Evolutionary conservation across 1,140 invertebrate species (phyloP), one percentile per base, ranked within the genome.

Genomic region (Euglossa dilemma): DNA sequence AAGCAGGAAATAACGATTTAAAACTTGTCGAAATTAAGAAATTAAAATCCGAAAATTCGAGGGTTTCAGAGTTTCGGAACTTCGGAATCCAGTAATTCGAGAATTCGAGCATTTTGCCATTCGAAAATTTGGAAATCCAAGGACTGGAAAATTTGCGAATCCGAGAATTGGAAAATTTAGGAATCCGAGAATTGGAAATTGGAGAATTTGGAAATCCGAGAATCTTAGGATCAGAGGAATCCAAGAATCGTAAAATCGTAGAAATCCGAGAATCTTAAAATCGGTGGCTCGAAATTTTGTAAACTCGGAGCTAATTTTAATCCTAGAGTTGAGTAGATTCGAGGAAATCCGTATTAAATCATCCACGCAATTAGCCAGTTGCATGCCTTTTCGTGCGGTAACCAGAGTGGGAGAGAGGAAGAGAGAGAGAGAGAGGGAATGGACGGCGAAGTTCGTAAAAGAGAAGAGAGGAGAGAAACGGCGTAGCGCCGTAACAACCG

Each of bases 401-500:
- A 25, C 23, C n/a, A 8, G 56, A n/a, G 67, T 23, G 25, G 43
- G 25, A 80, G 50, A 50, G 52, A 70, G 25, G 16, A 8, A 28
- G 28, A 7, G 61, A 9, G 9, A 63, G 18, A 36, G 9, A 7
- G 23, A 23, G 2, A 8, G 20, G 36, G 36, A 36, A 36, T 36
- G 1, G 61, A 63, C 61, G 14, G 43, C 7, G 11, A 57, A 28
- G 47, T 50, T 23, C 56, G 74, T 47, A 25, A 43, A 36, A 52
- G 43, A 20, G 16, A 50, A 1, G 6, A 50, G 18, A 23, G 8
- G 11, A 23, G 0, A n/a, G 12, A n/a, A 52, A 61, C 59, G 59
- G 45, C 54, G 8, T 0, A 52, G 70, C 71, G 61, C 61, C 79
- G 70, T 59, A 25, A 73, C 52, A 66, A 81, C 72, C 71, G 80